Percentiles rank a stretch among this genome's conserved stretches.
These are phyloP conservation scores for Muscina levida DNA, from an alignment of 2,888 invertebrate genomes.

Conservation along the genomic window DNA sequence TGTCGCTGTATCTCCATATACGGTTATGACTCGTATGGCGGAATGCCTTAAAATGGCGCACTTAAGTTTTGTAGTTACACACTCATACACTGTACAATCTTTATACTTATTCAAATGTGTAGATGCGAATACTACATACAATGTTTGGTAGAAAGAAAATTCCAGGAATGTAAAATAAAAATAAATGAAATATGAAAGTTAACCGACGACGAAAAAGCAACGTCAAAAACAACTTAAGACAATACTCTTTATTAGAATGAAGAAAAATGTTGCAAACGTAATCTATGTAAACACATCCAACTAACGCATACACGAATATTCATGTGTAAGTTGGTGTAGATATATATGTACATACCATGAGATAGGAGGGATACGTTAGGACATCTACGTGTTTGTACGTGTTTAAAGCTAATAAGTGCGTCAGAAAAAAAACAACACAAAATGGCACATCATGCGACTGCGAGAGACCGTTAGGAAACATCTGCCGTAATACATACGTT, in stretches of 20 bases:
- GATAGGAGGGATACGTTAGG: background rate
- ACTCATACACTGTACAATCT: conserved; percentile 6
- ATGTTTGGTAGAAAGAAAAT: background rate
- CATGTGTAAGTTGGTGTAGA: background rate
- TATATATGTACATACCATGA: background rate
- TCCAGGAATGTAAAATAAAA: conserved; percentile 15
- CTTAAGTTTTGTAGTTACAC: no score
- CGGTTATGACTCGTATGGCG: no score
- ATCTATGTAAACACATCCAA: background rate
- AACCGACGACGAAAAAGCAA: conserved; percentile 4
- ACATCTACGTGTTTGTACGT: conserved; percentile 38
- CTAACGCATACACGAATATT: background rate
- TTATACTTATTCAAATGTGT: conserved; percentile 8
- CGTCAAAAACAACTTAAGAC: conserved; percentile 1
- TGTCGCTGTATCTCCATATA: background rate
- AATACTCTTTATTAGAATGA: conserved; percentile 36
- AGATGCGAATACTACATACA: background rate
- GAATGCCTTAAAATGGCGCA: no score
- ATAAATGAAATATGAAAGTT: conserved; percentile 31
- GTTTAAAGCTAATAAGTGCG: conserved; percentile 30
- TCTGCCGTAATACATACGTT: no score
- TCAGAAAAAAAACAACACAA: conserved; percentile 4
- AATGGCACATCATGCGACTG: no score
- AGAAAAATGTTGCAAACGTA: conserved; percentile 13
- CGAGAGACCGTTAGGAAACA: no score